phyloP scores from a whole-genome alignment of 2,113 vertebrate species.

The Turnix velox region DNA sequence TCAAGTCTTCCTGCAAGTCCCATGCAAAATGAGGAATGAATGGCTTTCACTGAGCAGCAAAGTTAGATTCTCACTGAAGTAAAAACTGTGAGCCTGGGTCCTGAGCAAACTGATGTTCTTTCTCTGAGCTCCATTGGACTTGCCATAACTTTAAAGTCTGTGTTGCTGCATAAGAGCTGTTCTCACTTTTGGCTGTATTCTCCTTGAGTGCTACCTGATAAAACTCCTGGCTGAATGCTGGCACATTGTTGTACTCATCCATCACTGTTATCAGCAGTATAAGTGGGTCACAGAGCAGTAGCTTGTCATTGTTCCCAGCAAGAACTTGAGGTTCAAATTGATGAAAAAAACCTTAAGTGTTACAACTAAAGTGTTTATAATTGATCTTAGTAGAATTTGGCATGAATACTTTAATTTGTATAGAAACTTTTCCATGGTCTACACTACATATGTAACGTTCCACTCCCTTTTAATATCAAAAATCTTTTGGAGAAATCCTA shows the following conservation, averaged over 20 bases:
- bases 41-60: neutral
- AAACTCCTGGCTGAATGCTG: slow-evolving; percentile 70
- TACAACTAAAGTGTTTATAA: neutral
- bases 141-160: neutral
- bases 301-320: slow-evolving; percentile 70
- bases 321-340: slow-evolving; percentile 72
- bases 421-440: neutral
- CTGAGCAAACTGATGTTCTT: neutral
- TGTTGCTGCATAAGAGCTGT: neutral
- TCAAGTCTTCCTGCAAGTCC: neutral
- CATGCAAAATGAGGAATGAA: neutral
- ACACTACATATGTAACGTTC: neutral
- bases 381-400: neutral
- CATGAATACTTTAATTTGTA: neutral
- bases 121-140: neutral
- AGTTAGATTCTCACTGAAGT: neutral
- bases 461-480: neutral
- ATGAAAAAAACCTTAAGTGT: neutral
- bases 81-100: neutral
- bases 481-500: neutral
- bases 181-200: slow-evolving; percentile 54
- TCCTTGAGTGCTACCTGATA: slow-evolving; percentile 75
- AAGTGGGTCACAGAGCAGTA: slow-evolving; percentile 71
- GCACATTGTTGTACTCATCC: slow-evolving; percentile 75
- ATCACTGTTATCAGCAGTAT: slow-evolving; percentile 70